Conservation (phyloP, 2,113 vertebrate species). For the Taurulus bubalis region DNA sequence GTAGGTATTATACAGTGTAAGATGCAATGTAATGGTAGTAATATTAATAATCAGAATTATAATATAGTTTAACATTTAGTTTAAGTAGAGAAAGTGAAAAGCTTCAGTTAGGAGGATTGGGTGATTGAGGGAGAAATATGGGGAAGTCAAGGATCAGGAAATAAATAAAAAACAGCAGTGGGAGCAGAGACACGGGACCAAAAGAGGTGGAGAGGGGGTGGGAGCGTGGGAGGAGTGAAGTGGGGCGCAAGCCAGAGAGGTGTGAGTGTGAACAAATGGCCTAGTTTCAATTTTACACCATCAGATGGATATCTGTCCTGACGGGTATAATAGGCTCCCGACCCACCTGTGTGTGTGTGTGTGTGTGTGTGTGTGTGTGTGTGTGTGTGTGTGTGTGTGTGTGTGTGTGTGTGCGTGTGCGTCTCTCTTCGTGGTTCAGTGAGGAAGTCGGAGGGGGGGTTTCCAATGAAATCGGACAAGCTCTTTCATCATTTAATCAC, state of each 20-base stretch:
- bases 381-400: constrained; percentile 19
- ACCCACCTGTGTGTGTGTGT: constrained; percentile 43
- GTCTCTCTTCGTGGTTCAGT: constrained; percentile 21
- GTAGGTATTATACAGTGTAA: too few species aligned
- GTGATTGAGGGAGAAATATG: constrained; percentile 3
- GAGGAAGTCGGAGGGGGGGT: constrained; percentile 33
- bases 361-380: constrained; percentile 25
- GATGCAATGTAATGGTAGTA: background rate
- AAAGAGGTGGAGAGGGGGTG: constrained; percentile 9
- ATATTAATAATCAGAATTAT: background rate
- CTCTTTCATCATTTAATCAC: constrained; percentile 81
- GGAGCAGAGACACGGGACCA: constrained; percentile 30
- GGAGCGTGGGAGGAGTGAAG: constrained; percentile 9
- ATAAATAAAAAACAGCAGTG: constrained; percentile 30
- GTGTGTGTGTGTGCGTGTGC: constrained; percentile 28
- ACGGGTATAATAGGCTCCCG: constrained; percentile 63
- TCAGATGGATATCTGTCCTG: constrained; percentile 70
- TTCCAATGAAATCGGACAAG: constrained; percentile 72
- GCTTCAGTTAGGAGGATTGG: background rate
- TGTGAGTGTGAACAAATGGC: constrained; percentile 61
- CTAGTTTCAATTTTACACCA: constrained; percentile 67
- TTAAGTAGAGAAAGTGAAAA: background rate
- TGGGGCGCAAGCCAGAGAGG: constrained; percentile 41
- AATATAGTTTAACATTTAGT: background rate
- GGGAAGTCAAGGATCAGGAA: constrained; percentile 26